These are phyloP conservation scores for Physeter macrocephalus DNA, from an alignment of 2,113 vertebrate species.

Conservation along the genomic window DNA sequence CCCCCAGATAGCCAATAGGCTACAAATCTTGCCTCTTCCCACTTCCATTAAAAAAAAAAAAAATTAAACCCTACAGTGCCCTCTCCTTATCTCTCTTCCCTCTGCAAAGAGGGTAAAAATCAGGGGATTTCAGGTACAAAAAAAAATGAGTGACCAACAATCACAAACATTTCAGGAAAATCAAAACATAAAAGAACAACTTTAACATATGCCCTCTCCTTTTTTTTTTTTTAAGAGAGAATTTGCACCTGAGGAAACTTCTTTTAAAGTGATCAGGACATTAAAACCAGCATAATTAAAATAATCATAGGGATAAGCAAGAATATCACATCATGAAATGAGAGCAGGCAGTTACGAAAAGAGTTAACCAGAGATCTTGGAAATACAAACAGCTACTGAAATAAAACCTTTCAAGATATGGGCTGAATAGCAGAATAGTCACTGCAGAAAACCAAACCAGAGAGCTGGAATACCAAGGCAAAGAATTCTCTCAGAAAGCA, in stretches of 20 bases:
- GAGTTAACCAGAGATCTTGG: background rate
- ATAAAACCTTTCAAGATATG: background rate
- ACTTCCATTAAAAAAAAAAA: background rate
- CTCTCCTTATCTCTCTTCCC: background rate
- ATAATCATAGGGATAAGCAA: background rate
- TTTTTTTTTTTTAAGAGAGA: background rate
- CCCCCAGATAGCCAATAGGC: background rate
- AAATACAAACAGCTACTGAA: background rate
- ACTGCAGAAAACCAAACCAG: background rate
- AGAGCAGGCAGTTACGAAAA: background rate
- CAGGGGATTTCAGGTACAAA: background rate
- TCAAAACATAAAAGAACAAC: background rate
- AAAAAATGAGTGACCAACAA: background rate
- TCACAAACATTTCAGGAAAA: background rate
- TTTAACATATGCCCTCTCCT: background rate
- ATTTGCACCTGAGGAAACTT: background rate
- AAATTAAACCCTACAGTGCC: background rate
- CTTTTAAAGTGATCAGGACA: background rate
- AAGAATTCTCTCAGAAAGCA: background rate
- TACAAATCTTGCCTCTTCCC: background rate
- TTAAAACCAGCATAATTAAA: background rate
- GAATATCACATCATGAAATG: background rate
- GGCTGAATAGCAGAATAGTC: background rate
- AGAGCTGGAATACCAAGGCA: background rate
- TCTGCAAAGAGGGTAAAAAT: background rate